Percentiles rank a stretch among this genome's conserved stretches.
Evolutionary conservation across 1,140 invertebrate genomes (phyloP).

Genomic region (Dreissena rostriformis): DNA sequence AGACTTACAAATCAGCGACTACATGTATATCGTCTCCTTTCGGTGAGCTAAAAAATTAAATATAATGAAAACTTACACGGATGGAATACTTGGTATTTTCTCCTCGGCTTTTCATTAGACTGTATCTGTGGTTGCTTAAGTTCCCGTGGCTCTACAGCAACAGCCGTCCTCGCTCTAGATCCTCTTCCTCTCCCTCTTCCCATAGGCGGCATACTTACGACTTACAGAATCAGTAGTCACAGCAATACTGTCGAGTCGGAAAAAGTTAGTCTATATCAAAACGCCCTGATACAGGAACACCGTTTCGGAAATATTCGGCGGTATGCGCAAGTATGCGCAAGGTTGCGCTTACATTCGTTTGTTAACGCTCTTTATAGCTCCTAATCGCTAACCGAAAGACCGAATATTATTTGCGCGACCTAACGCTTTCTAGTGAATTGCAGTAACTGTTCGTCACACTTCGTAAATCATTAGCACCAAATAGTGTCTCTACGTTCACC

Average conservation of each 20-base stretch:
- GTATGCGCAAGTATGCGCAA: conserved; percentile 14
- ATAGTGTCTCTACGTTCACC: conserved; percentile 1
- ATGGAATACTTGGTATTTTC: conserved; percentile 22
- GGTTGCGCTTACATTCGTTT: conserved; percentile 4
- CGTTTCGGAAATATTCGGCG: background rate
- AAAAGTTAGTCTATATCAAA: background rate
- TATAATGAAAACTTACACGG: conserved; percentile 26
- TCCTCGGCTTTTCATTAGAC: conserved; percentile 7
- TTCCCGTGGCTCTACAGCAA: conserved; percentile 8
- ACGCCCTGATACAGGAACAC: background rate
- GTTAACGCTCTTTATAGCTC: conserved; percentile 11
- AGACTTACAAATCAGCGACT: too few species aligned
- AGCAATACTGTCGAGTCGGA: conserved; percentile 9
- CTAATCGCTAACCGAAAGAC: conserved; percentile 33
- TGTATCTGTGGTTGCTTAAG: conserved; percentile 21
- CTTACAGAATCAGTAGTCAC: conserved; percentile 4
- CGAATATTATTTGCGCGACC: conserved; percentile 36
- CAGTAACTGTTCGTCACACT: conserved; percentile 37
- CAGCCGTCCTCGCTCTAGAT: conserved; percentile 21
- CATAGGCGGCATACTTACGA: background rate
- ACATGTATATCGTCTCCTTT: too few species aligned
- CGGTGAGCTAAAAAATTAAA: background rate
- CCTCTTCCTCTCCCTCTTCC: background rate
- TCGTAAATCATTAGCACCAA: conserved; percentile 14
- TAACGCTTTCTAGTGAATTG: conserved; percentile 30